Evolutionary conservation across 2,888 invertebrate species (phyloP).

Genomic region (Hecatera dysodea): DNA sequence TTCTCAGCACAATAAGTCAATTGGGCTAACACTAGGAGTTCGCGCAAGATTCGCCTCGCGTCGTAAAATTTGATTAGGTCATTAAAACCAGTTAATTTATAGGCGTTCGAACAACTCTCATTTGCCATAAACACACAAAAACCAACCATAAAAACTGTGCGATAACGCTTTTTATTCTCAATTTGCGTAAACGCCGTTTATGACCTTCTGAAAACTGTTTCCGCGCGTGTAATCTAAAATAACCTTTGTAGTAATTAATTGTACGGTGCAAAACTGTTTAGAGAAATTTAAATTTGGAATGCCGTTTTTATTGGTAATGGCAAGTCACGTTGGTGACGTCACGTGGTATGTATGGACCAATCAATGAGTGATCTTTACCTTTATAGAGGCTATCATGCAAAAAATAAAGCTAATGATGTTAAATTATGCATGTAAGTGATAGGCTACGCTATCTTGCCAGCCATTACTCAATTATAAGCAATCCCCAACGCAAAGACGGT

Average conservation of each 20-base stretch:
- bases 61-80: constrained; percentile 91
- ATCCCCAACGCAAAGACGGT: constrained; percentile 14
- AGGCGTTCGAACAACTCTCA: constrained; percentile 86
- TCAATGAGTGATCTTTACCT: constrained; percentile 53
- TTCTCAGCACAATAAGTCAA: constrained; percentile 87
- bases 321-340: constrained; percentile 63
- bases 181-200: constrained; percentile 72
- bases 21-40: constrained; percentile 90
- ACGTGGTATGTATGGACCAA: constrained; percentile 52
- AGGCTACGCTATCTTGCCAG: constrained; percentile 16
- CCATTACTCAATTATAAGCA: constrained; percentile 31
- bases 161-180: constrained; percentile 72
- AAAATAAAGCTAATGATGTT: constrained; percentile 37
- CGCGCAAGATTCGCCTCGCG: constrained; percentile 87
- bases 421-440: constrained; percentile 39
- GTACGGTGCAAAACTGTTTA: constrained; percentile 73
- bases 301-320: constrained; percentile 49
- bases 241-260: constrained; percentile 83
- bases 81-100: constrained; percentile 91
- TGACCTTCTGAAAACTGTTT: constrained; percentile 76
- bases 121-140: constrained; percentile 83
- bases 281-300: constrained; percentile 61
- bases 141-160: constrained; percentile 78
- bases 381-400: constrained; percentile 37
- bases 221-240: constrained; percentile 85